Evolutionary conservation across 2,113 vertebrate species (phyloP).

Genomic region (Paracanthobrama guichenoti): DNA sequence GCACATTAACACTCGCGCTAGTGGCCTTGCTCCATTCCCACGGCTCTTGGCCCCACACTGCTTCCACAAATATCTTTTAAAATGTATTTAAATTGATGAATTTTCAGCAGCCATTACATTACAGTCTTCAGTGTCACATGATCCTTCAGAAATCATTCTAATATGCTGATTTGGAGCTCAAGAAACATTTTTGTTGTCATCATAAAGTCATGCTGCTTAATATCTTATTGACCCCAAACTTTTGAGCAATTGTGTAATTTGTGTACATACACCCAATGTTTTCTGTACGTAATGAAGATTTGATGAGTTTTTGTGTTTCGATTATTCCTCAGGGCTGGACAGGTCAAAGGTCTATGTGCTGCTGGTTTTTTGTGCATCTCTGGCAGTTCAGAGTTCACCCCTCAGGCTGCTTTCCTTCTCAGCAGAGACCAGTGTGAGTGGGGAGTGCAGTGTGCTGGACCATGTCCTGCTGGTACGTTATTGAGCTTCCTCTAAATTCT

Average conservation of each 20-base stretch:
- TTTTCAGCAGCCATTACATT: neutral
- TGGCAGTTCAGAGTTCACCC: slow-evolving; percentile 79
- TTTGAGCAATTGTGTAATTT: too few relatives aligned
- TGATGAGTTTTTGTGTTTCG: neutral
- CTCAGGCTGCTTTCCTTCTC: slow-evolving; percentile 61
- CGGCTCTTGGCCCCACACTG: too few relatives aligned
- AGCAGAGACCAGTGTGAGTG: slow-evolving; percentile 72
- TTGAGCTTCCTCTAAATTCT: slow-evolving; percentile 7
- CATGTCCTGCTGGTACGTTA: slow-evolving; percentile 83
- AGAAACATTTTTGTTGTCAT: neutral
- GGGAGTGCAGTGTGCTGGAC: slow-evolving; percentile 79
- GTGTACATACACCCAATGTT: neutral
- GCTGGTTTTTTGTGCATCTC: slow-evolving; percentile 85
- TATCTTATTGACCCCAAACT: neutral
- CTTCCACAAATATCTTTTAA: neutral
- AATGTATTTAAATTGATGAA: neutral
- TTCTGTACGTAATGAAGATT: neutral
- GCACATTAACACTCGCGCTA: too few relatives aligned
- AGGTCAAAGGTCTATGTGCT: slow-evolving; percentile 81
- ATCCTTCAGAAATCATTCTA: neutral
- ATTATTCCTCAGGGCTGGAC: slow-evolving; percentile 75
- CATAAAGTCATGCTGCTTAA: neutral
- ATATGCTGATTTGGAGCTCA: neutral
- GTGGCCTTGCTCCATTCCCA: too few relatives aligned
- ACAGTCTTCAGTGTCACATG: neutral